phyloP scores from a whole-genome alignment of 2,113 vertebrate genomes.

The Limanda limanda region DNA sequence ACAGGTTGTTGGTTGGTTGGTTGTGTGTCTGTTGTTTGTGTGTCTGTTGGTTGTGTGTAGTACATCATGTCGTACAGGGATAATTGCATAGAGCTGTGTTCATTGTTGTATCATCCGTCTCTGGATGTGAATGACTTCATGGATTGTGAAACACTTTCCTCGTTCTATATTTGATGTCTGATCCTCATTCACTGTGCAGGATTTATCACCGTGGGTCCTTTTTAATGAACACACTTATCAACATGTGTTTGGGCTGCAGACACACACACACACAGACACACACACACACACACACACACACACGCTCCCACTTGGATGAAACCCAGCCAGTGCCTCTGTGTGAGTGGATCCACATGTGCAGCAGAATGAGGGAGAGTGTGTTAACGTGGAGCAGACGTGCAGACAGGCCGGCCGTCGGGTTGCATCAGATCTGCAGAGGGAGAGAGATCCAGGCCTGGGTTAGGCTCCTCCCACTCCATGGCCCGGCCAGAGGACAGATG shows the following conservation, averaged over 20 bases:
- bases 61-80: background rate
- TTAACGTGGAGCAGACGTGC: constrained; percentile 68
- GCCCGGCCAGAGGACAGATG: constrained; percentile 63
- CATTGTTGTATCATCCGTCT: constrained; percentile 7
- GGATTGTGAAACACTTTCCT: background rate
- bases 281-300: constrained; percentile 8
- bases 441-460: constrained; percentile 32
- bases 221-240: constrained; percentile 1
- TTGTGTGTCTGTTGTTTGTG: too few species aligned
- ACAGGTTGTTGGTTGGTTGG: too few species aligned
- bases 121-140: constrained; percentile 29
- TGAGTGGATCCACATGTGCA: constrained; percentile 58
- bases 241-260: constrained; percentile 31
- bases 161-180: constrained; percentile 3
- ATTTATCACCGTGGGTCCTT: background rate
- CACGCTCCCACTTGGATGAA: constrained; percentile 36
- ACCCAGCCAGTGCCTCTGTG: constrained; percentile 71
- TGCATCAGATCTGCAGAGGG: constrained; percentile 60
- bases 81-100: background rate
- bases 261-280: constrained; percentile 18
- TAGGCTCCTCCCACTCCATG: constrained; percentile 24
- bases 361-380: constrained; percentile 17
- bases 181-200: background rate
- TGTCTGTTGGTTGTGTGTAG: background rate
- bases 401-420: constrained; percentile 46